Conservation (phyloP, 2,113 vertebrate genomes). For the Colinus virginianus region DNA sequence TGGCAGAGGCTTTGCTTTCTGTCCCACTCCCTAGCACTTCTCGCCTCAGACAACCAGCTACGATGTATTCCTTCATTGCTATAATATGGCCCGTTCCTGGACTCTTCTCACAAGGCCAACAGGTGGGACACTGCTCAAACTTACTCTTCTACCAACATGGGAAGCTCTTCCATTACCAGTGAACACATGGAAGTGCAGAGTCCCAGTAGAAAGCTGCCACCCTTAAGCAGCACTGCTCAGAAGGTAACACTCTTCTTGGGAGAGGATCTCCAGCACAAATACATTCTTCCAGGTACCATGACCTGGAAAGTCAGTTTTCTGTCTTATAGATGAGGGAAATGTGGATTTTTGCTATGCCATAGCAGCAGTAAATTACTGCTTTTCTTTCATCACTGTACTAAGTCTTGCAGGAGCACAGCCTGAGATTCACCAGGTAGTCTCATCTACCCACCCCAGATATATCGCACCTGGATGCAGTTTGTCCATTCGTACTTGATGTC, state of each 20-base stretch:
- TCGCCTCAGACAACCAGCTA: not conserved
- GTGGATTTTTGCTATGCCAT: not conserved
- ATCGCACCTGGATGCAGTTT: not conserved
- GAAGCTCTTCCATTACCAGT: not conserved
- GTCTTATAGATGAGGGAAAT: not conserved
- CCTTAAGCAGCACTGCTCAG: not conserved
- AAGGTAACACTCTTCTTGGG: not conserved
- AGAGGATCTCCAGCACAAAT: rapidly evolving
- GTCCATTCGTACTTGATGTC: not conserved
- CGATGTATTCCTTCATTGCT: not conserved
- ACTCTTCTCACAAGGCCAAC: not conserved
- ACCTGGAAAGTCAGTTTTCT: not conserved
- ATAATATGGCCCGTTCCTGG: not conserved
- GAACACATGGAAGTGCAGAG: not conserved
- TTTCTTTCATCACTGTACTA: rapidly evolving
- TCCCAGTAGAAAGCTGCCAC: not conserved
- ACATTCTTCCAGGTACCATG: not conserved
- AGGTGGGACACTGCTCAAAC: not conserved
- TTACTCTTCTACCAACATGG: not conserved
- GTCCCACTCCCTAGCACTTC: not conserved
- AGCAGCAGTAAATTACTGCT: not conserved
- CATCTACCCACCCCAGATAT: not conserved
- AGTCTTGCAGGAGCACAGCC: rapidly evolving
- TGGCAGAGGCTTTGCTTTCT: not conserved
- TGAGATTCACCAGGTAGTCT: not conserved